phyloP scores from a whole-genome alignment of 2,113 vertebrate species.

The Bettongia penicillata region DNA sequence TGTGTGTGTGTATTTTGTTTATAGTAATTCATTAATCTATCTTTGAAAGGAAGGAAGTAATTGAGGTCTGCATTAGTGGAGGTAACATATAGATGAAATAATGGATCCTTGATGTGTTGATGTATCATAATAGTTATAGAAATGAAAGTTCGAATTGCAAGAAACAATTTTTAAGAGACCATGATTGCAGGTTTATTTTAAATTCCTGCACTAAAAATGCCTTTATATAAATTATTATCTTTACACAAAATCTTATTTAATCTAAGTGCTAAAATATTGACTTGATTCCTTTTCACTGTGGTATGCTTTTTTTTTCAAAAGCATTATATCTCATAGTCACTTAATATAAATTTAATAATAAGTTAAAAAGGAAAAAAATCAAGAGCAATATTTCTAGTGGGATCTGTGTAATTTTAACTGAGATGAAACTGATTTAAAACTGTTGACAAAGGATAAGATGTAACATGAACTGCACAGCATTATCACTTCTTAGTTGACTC shows the following conservation, averaged over 20 bases:
- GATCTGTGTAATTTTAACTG: neutral
- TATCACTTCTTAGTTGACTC: constrained; percentile 25
- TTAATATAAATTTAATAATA: constrained; percentile 38
- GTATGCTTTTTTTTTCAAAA: neutral
- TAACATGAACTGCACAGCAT: constrained; percentile 9
- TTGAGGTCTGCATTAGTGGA: neutral
- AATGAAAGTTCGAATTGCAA: neutral
- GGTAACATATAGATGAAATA: neutral
- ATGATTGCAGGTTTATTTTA: neutral
- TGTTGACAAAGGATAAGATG: constrained; percentile 16
- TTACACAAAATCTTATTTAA: neutral
- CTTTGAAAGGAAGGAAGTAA: neutral
- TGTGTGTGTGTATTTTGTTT: neutral
- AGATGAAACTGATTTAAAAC: constrained; percentile 18
- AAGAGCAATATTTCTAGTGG: neutral
- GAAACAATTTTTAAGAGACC: neutral
- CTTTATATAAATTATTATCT: neutral
- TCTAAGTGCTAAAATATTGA: neutral
- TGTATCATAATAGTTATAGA: neutral
- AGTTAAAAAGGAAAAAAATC: constrained; percentile 7
- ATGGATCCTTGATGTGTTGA: neutral
- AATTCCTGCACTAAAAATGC: neutral
- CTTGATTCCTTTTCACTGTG: neutral
- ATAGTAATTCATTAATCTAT: neutral
- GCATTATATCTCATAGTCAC: neutral